phyloP scores from a whole-genome alignment of 92 coral and sea anemone genomes.

The Phymanthus crucifer region DNA sequence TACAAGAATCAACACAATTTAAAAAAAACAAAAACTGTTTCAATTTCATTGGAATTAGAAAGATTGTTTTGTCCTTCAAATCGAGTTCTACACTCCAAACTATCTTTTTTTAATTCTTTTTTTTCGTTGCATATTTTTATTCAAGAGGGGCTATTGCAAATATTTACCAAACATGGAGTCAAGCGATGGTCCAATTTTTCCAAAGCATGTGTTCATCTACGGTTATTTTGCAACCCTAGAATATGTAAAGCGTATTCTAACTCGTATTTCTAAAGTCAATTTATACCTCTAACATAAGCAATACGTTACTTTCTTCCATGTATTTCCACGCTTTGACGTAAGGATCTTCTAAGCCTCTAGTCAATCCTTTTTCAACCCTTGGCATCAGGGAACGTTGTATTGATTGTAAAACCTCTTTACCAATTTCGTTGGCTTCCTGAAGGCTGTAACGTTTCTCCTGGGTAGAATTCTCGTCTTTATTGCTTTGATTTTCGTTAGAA shows the following conservation, averaged over 20 bases:
- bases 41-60: too few relatives aligned
- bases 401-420: conserved; percentile 58
- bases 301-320: conserved; percentile 62
- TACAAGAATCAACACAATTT: too few relatives aligned
- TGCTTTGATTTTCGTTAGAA: not conserved
- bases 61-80: too few relatives aligned
- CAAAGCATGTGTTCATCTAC: too few relatives aligned
- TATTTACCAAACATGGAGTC: too few relatives aligned
- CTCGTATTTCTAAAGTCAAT: not conserved
- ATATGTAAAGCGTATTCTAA: too few relatives aligned
- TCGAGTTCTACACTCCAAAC: too few relatives aligned
- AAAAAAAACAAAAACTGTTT: too few relatives aligned
- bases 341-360: conserved; percentile 48
- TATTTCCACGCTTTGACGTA: conserved; percentile 71
- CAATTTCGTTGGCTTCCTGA: conserved; percentile 61
- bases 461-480: not conserved
- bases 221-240: too few relatives aligned
- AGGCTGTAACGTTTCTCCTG: conserved; percentile 48
- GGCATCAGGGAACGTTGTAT: conserved; percentile 35
- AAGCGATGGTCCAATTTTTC: not conserved
- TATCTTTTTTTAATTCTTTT: not conserved
- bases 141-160: not conserved
- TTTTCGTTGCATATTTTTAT: not conserved
- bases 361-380: not conserved
- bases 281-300: conserved; percentile 61